Conservation (phyloP, 2,888 invertebrate genomes). For the Idaea aversata region DNA sequence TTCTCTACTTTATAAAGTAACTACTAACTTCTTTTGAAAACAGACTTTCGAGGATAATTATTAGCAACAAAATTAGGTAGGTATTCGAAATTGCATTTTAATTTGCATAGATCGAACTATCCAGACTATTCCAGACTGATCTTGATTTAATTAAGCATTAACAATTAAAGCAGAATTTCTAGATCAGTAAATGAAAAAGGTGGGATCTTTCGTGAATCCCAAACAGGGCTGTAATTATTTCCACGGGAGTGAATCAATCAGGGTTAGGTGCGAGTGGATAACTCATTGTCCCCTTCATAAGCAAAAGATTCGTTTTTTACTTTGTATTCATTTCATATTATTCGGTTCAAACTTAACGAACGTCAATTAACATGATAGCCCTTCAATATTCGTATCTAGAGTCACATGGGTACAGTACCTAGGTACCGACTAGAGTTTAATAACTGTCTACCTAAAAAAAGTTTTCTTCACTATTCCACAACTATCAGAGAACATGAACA, state of each 20-base stretch:
- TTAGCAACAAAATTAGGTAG: conserved; percentile 15
- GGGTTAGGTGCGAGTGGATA: conserved; percentile 51
- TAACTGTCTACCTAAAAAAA: no score
- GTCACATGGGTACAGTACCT: no score
- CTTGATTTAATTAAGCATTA: conserved; percentile 42
- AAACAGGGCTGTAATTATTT: conserved; percentile 59
- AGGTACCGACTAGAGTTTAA: no score
- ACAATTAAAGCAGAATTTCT: conserved; percentile 49
- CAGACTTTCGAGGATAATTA: conserved; percentile 9
- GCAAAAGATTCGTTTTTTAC: conserved; percentile 69
- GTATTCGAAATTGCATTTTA: conserved; percentile 9
- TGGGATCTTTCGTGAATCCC: conserved; percentile 56
- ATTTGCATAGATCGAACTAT: conserved; percentile 31
- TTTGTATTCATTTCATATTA: conserved; percentile 60
- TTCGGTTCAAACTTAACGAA: neutral
- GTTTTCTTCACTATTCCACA: no score
- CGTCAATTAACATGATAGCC: neutral
- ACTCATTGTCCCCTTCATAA: conserved; percentile 63
- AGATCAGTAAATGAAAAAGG: conserved; percentile 50
- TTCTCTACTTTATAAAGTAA: neutral
- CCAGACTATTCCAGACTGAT: conserved; percentile 27
- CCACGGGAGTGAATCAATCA: conserved; percentile 64
- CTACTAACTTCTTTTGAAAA: conserved; percentile 5
- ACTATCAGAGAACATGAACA: no score
- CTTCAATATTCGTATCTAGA: no score